phyloP scores from a whole-genome alignment of 2,113 vertebrate species.

The Symphodus melops region DNA sequence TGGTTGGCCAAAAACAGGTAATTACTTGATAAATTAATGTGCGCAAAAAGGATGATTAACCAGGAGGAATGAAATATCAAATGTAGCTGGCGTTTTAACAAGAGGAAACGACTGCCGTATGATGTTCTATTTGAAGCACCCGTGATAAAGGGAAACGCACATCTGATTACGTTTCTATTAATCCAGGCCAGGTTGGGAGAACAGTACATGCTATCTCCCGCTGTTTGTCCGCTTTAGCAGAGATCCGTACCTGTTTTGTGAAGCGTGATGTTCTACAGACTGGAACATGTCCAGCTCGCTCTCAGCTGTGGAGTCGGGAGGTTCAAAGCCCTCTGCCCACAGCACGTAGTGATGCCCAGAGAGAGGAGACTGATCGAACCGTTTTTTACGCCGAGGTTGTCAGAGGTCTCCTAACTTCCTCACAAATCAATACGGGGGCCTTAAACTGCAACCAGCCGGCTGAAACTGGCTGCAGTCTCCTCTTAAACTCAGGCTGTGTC shows the following conservation, averaged over 20 bases:
- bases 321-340: constrained; percentile 39
- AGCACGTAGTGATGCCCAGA: constrained; percentile 1
- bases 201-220: neutral
- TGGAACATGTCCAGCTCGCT: constrained; percentile 49
- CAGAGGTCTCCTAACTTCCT: constrained; percentile 66
- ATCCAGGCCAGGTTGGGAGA: neutral
- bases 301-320: constrained; percentile 22
- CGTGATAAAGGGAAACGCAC: neutral
- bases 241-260: constrained; percentile 21
- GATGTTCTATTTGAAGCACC: neutral
- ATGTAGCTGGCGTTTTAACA: neutral
- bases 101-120: neutral
- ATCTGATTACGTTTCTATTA: neutral
- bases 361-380: constrained; percentile 56
- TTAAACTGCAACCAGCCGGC: constrained; percentile 69
- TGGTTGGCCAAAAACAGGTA: constrained; percentile 4
- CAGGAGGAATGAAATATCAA: neutral
- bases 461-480: constrained; percentile 70
- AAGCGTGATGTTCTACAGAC: constrained; percentile 36
- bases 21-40: constrained; percentile 6
- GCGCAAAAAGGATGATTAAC: neutral
- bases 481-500: constrained; percentile 34
- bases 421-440: constrained; percentile 74
- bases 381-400: constrained; percentile 59
- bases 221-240: constrained; percentile 6